Conservation (phyloP, 2,888 invertebrate species). For the Coenonympha arcania region DNA sequence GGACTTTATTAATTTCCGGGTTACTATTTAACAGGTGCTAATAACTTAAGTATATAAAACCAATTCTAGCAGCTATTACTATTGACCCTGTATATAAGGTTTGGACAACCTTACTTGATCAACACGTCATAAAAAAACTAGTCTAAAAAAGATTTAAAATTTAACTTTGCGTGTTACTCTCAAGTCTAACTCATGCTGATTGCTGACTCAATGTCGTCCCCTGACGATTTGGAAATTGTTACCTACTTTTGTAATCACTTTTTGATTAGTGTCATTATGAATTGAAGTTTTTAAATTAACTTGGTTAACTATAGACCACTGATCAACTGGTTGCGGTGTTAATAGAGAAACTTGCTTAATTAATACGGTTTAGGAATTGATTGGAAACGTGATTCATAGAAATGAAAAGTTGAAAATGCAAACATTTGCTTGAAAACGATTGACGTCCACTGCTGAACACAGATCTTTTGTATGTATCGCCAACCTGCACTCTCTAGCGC, state of each 20-base stretch:
- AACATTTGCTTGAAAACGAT: too few species aligned
- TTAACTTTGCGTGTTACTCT: neutral
- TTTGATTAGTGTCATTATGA: neutral
- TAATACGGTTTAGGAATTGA: neutral
- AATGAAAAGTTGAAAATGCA: too few species aligned
- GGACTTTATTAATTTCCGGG: neutral
- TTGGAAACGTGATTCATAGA: neutral
- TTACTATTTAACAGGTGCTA: neutral
- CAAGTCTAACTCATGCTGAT: too few species aligned
- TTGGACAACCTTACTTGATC: slow-evolving; percentile 9
- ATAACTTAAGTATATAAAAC: neutral
- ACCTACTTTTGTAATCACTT: neutral
- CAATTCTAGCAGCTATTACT: neutral
- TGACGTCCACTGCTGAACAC: too few species aligned
- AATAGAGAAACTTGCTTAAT: neutral
- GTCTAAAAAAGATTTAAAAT: neutral
- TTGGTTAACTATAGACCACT: too few species aligned
- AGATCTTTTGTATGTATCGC: too few species aligned
- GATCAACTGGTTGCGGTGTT: too few species aligned
- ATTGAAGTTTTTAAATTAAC: too few species aligned
- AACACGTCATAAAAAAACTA: neutral
- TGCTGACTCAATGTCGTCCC: neutral
- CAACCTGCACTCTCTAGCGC: too few species aligned
- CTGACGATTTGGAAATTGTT: neutral
- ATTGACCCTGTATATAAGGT: slow-evolving; percentile 13